Evolutionary conservation across 2,797 vertebrate species (phyloP), one percentile per base, ranked within the genome.

Genomic region (Sparidentex hasta): DNA sequence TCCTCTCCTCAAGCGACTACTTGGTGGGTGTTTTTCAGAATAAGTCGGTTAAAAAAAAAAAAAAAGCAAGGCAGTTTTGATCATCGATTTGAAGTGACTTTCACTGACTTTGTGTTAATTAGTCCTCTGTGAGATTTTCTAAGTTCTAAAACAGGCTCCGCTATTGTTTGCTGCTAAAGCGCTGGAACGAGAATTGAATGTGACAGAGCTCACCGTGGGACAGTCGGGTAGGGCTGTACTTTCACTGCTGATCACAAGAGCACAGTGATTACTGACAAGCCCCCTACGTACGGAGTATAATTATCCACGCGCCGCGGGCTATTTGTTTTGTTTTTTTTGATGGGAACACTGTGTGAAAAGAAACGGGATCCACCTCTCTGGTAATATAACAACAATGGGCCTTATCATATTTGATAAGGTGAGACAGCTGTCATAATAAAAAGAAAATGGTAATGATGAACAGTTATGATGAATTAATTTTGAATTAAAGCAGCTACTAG

Each of bases 171-270:
- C 29, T 69, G 46, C 51, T 59, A 55, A 76, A 64, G 56, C 21
- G 41, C 57, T 4, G 64, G 23, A 55, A 59, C 29, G 27, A 52
- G 21, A 59, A 74, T 71, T 48, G 9, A 54, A 8, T 57, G 59
- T 66, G 72, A 74, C 65, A 74, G 65, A 63, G 69, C 44, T 77
- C 70, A 62, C 65, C 0, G 5, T 51, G 56, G 69, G 62, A 78
- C 63, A 46, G 54, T 68, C 64, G 67, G 41, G 20, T 52, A 27
- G 38, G 21, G 50, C 25, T 50, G 43, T 14, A 52, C 27, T 63
- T 51, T 64, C 46, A 29, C 61, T 48, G 41, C 70, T 54, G 44
- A 54, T 74, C 41, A 17, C 21, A 52, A 46, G 41, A 56, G 33
- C 3, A n/a, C 23, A 0, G 25, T 38, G 50, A 57, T 62, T 62